Evolutionary conservation across 1,140 invertebrate genomes (phyloP).

Genomic region (Laodelphax striatellus): DNA sequence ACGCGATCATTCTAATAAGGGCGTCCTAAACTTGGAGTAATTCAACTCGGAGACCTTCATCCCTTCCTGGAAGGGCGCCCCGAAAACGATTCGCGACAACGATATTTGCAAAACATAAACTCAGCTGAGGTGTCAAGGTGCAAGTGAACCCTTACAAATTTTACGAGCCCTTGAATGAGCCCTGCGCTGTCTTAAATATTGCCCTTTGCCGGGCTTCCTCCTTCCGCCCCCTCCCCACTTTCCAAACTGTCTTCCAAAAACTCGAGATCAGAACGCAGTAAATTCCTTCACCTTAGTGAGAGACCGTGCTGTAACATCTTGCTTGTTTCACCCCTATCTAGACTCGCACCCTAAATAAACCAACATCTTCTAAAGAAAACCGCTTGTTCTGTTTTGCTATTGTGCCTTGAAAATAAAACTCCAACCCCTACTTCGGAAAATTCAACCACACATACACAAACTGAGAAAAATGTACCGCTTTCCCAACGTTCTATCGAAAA

Average conservation of each 20-base stretch:
- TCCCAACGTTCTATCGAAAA: too few species aligned
- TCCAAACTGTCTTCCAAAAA: neutral
- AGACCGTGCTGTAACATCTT: neutral
- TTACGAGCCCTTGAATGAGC: neutral
- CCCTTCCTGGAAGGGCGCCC: too few species aligned
- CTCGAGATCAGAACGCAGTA: neutral
- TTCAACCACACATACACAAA: too few species aligned
- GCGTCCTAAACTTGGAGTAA: too few species aligned
- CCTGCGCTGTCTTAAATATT: neutral
- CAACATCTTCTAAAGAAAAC: neutral
- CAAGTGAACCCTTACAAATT: neutral
- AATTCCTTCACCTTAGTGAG: constrained; percentile 2
- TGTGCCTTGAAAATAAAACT: neutral
- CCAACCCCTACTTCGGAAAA: neutral
- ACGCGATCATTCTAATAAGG: too few species aligned
- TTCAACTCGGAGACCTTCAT: too few species aligned
- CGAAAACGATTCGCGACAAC: too few species aligned
- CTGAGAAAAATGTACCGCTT: too few species aligned
- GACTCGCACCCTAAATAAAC: neutral
- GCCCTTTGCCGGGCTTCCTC: neutral
- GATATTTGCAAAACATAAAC: neutral
- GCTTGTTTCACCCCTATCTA: neutral
- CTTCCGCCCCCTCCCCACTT: neutral
- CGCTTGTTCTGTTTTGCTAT: neutral
- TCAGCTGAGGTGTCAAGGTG: neutral